Percentiles rank a stretch among this genome's conserved stretches.
Conservation (phyloP, 2,797 vertebrate species). For the Clamator glandarius region DNA sequence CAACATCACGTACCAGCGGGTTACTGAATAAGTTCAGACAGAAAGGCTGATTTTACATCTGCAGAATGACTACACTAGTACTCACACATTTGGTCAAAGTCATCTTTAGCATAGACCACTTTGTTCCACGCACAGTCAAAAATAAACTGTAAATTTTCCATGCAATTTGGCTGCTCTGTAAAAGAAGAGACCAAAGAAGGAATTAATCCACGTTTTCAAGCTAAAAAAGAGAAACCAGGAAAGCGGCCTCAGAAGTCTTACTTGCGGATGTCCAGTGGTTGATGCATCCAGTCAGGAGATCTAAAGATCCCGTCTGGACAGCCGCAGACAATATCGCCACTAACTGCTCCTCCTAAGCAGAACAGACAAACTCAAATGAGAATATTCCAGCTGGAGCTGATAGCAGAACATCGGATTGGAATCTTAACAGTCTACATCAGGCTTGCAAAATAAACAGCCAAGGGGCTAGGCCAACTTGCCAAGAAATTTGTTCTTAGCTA, state of each 20-base stretch:
- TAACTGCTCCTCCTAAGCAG: conserved; percentile 90
- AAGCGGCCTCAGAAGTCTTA: conserved; percentile 47
- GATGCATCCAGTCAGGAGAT: conserved; percentile 91
- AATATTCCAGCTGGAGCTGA: not conserved
- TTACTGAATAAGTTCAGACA: not conserved
- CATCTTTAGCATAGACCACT: too few relatives aligned
- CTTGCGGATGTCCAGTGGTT: conserved; percentile 92
- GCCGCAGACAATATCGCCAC: conserved; percentile 86
- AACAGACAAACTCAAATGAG: not conserved
- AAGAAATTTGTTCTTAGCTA: not conserved
- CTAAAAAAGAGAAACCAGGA: not conserved
- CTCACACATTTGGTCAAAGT: too few relatives aligned
- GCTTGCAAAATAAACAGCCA: too few relatives aligned
- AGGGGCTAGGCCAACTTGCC: not conserved
- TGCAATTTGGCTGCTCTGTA: conserved; percentile 91
- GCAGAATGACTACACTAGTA: too few relatives aligned
- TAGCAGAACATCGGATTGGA: too few relatives aligned
- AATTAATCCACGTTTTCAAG: not conserved
- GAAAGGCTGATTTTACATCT: not conserved
- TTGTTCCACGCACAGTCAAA: too few relatives aligned
- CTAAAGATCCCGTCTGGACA: conserved; percentile 90
- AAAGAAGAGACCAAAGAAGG: not conserved
- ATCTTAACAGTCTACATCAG: too few relatives aligned
- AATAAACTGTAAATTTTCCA: not conserved
- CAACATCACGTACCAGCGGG: not conserved